Evolutionary conservation across 2,888 invertebrate species (phyloP).

Genomic region (Philaethria dido): DNA sequence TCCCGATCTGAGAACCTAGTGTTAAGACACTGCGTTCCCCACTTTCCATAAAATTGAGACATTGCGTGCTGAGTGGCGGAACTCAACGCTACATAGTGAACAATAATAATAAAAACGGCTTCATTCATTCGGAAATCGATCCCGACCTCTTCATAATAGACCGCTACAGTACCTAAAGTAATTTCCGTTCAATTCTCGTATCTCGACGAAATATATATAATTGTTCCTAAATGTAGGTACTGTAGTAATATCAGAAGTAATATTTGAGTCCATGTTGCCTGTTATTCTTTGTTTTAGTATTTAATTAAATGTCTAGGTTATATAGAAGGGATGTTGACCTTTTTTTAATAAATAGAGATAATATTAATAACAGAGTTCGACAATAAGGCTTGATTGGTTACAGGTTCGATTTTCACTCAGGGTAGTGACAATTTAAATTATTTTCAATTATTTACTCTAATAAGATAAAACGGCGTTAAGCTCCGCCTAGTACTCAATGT

Average conservation of each 20-base stretch:
- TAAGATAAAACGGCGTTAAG: too few species aligned
- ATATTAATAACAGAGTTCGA: too few species aligned
- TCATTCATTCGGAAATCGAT: slow-evolving; percentile 1
- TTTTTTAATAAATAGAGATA: neutral
- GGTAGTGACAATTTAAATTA: too few species aligned
- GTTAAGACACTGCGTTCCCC: too few species aligned
- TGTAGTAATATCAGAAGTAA: slow-evolving; percentile 4
- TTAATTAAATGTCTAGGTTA: slow-evolving; percentile 7
- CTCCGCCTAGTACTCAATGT: too few species aligned
- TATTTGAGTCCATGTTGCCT: slow-evolving; percentile 1
- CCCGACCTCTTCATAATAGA: slow-evolving; percentile 8
- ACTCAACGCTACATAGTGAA: too few species aligned
- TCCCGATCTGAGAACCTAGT: too few species aligned
- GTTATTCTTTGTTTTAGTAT: neutral
- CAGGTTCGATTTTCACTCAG: too few species aligned
- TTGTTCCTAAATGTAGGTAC: slow-evolving; percentile 20
- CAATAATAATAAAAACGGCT: neutral
- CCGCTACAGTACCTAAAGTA: slow-evolving; percentile 25
- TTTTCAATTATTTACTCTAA: too few species aligned
- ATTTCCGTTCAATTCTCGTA: slow-evolving; percentile 35
- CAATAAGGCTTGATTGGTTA: too few species aligned
- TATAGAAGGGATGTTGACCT: neutral
- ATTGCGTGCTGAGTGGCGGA: too few species aligned
- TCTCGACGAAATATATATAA: slow-evolving; percentile 21
- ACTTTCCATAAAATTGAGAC: too few species aligned